Evolutionary conservation across 2,797 vertebrate species (phyloP), one percentile per base, ranked within the genome.

Genomic region (Hyperoplus immaculatus): DNA sequence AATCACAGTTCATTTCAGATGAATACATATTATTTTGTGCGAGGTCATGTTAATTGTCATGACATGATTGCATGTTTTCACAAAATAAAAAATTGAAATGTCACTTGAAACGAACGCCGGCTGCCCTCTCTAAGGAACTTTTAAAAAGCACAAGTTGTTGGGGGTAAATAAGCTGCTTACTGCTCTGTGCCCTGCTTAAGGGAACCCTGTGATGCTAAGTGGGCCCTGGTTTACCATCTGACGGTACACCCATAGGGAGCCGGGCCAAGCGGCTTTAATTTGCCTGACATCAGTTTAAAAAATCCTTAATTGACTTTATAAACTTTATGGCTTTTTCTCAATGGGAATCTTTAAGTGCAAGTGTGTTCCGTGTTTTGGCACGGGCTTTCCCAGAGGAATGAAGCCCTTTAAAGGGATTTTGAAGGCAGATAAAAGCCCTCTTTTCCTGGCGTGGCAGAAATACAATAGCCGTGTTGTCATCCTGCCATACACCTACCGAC

Each of bases 281-380:
- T 88, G 87, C 85, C 77, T 82, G 83, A 81, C 91, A 90, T 91
- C 81, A 83, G 82, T 89, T 88, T 81, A 88, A 85, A 89, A 73
- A 89, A 73, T 43, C 72, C 83, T 90, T 93, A 90, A 94, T 93
- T 93, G 90, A 92, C 89, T 91, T 91, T 84, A 85, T 90, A 92
- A 93, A 94, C 85, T 90, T 93, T 80, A 85, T 81, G 67, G 86
- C 88, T 83, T 88, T 90, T 80, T 77, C 90, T 92, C 86, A 85
- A 84, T 54, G 70, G 91, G 85, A 85, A 75, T 84, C 75, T 91
- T 90, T 91, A 93, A 93, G 89, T 92, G 92, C 75, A 73, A 63
- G 79, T 60, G 82, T 81, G 81, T 69, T 86, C 72, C 56, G 83
- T 79, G 75, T 88, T 91, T 29, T 86, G 85, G 80, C 73, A 69